Base-by-base conservation (phyloP, 2,797 vertebrate genomes). In the Hippocampus kuda region DNA sequence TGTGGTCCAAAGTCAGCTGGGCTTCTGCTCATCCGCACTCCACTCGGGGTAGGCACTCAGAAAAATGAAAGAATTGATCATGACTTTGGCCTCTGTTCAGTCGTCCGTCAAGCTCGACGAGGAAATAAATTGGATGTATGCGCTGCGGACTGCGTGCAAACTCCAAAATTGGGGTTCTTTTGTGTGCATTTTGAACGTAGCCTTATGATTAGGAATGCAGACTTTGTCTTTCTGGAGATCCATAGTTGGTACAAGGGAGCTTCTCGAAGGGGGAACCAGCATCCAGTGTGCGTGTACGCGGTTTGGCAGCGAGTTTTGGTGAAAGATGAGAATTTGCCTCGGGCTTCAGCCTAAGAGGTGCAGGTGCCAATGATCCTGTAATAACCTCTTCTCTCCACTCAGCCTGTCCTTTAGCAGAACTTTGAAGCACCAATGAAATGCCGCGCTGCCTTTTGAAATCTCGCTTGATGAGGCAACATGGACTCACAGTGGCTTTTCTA, bases 371-470 rank as follows among this genome's bases (percentile, higher is more conserved):
- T 77, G 76, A 86, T 80, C 85, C 86, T 79, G 85, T 89, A 86
- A 84, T 83, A 88, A 86, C 77, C 75, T 34, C 49, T 71, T 60
- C 41, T 66, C 65, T 75, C 66, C 60, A 42, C 77, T 73, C 65
- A 74, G 77, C 74, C 78, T 85, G 87, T 91, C 89, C 88, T 90
- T 91, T 88, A 85, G 72, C 81, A 76, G 81, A 89, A 90, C 89
- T 87, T 91, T 88, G 88, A 90, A 82, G 81, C 85, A 76, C 87
- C 81, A 89, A 90, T 91, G 82, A 89, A 90, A 92, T 91, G 91
- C 87, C 80, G 83, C 83, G 75, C 85, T 84, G 82, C 83, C 87
- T 90, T 89, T 88, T 88, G 87, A 91, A 90, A 90, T 89, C 86
- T 85, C 86, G 83, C 89, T 89, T 88, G 89, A 90, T 90, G 89